phyloP scores from a whole-genome alignment of 2,888 invertebrate species.

The Erebia epiphron region DNA sequence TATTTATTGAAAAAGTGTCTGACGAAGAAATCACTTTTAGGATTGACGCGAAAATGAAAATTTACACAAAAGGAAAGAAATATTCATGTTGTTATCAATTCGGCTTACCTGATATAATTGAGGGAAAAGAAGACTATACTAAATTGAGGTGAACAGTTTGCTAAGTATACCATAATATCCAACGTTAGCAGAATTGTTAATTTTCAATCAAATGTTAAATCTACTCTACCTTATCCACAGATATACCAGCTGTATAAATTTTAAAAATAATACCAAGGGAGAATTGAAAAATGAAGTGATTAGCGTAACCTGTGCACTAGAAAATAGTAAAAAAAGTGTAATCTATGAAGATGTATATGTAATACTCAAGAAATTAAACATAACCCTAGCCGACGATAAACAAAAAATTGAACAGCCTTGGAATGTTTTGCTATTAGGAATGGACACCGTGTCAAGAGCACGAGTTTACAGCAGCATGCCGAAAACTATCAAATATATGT shows the following conservation, averaged over 20 bases:
- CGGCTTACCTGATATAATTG: conserved; percentile 44
- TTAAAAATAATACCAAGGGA: conserved; percentile 48
- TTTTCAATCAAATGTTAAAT: neutral
- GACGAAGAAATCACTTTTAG: conserved; percentile 48
- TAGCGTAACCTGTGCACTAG: conserved; percentile 49
- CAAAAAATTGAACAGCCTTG: conserved; percentile 43
- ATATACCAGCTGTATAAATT: conserved; percentile 50
- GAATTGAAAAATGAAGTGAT: conserved; percentile 53
- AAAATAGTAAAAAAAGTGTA: conserved; percentile 23
- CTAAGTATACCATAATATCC: neutral
- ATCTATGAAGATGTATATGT: conserved; percentile 58
- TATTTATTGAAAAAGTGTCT: conserved; percentile 49
- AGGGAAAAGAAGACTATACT: conserved; percentile 46
- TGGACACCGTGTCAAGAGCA: conserved; percentile 91
- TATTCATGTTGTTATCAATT: conserved; percentile 57
- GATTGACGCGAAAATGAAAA: conserved; percentile 49
- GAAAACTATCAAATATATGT: conserved; percentile 73
- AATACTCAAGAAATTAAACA: conserved; percentile 49
- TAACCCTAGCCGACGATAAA: neutral
- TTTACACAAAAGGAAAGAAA: conserved; percentile 39
- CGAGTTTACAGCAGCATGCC: conserved; percentile 90
- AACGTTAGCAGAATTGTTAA: neutral
- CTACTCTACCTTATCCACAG: conserved; percentile 43
- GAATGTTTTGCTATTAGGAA: conserved; percentile 89
- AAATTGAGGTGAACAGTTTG: conserved; percentile 47